A percentile compares a stretch with the other conserved stretches of the same genome.
phyloP scores from a whole-genome alignment of 2,888 invertebrate genomes.

The Elegia similella region DNA sequence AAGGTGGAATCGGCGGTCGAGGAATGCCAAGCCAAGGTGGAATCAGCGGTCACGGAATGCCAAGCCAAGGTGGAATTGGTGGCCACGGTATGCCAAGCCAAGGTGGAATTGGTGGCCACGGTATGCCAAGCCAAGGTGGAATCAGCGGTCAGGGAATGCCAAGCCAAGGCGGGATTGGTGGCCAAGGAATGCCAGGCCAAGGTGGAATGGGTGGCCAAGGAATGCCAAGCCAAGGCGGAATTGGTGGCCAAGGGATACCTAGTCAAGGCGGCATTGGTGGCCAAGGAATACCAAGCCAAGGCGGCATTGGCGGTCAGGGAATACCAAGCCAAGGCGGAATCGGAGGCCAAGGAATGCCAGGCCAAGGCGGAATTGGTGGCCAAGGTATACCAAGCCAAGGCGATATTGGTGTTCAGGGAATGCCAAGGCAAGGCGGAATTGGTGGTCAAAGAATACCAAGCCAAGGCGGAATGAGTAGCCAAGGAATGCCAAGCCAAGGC shows the following conservation, averaged over 20 bases:
- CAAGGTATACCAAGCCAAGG: background rate
- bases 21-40: slow-evolving; percentile 18
- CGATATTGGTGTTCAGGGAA: background rate
- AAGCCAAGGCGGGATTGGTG: slow-evolving; percentile 21
- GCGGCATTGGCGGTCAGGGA: background rate
- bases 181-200: slow-evolving; percentile 15
- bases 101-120: background rate
- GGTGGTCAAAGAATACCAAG: slow-evolving; percentile 10
- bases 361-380: background rate
- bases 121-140: slow-evolving; percentile 12
- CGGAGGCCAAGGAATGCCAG: background rate
- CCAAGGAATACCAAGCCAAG: background rate
- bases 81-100: slow-evolving; percentile 3
- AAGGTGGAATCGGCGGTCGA: slow-evolving; percentile 15
- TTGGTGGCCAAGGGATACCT: background rate
- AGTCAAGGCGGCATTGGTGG: background rate
- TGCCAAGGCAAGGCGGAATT: background rate
- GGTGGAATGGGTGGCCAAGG: slow-evolving; percentile 19
- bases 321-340: background rate
- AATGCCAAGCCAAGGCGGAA: slow-evolving; percentile 20
- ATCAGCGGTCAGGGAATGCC: slow-evolving; percentile 22
- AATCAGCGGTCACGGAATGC: slow-evolving; percentile 7
- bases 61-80: slow-evolving; percentile 15
- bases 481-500: background rate
- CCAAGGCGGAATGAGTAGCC: slow-evolving; percentile 19